Evolutionary conservation across 1,140 invertebrate genomes (phyloP).

Genomic region (Orussus abietinus): DNA sequence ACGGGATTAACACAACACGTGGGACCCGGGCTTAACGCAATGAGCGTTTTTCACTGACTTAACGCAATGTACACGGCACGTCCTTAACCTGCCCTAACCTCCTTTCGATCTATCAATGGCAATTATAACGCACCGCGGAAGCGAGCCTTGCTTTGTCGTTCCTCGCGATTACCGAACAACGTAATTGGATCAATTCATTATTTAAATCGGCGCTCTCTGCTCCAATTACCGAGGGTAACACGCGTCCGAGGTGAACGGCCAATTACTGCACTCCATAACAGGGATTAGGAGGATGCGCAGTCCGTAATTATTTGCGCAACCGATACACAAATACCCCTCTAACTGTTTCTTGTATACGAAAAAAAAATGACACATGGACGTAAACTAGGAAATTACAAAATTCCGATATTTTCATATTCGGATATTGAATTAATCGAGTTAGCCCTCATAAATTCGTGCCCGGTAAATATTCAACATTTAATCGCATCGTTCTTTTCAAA

Average conservation of each 20-base stretch:
- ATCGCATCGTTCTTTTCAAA: not conserved
- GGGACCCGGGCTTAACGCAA: no score
- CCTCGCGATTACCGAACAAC: not conserved
- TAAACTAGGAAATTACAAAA: not conserved
- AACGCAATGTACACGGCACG: not conserved
- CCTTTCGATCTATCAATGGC: not conserved
- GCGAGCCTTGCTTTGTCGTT: not conserved
- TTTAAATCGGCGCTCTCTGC: not conserved
- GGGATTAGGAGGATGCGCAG: no score
- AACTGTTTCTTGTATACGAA: slow-evolving; percentile 1
- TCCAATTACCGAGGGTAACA: not conserved
- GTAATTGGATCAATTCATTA: not conserved
- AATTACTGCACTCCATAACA: not conserved
- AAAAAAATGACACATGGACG: not conserved
- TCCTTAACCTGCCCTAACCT: not conserved
- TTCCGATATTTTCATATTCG: not conserved
- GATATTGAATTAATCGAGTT: not conserved
- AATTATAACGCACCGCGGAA: not conserved
- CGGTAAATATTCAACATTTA: no score
- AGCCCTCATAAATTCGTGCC: no score
- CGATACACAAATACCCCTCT: not conserved
- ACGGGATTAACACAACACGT: no score
- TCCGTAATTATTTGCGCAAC: not conserved
- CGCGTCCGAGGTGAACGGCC: not conserved
- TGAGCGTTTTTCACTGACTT: no score